Evolutionary conservation across 92 coral and sea anemone genomes (phyloP), one percentile per base, ranked within the genome.

Genomic region (Diadumene lineata): DNA sequence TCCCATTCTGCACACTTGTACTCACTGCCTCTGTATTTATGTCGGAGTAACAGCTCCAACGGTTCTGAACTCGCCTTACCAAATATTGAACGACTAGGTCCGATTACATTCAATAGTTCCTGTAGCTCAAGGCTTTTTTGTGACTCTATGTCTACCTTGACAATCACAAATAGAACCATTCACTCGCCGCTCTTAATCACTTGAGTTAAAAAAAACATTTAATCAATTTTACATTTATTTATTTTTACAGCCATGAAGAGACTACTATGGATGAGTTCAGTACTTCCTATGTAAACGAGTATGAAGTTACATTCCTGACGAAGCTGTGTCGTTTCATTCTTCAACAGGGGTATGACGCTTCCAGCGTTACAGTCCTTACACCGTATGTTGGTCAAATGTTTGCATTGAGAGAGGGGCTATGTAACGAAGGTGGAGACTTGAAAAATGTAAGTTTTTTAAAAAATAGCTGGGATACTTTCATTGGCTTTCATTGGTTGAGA

Each of bases 361-460:
- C 73, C n/a, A 81, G 79, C 50, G 79, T 93, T 1, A 90, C 98
- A n/a, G 82, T 93, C 18, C 66, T 93, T 43, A 93, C 98, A 18
- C 86, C 98, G 24, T 93, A 93, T 62, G 83, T 88, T 0, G 92
- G 96, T 0, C 98, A 93, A 79, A 85, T 87, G 92, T 93, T 85
- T 77, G 67, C 66, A 25, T 79, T 90, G 19, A 78, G 84, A 62
- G 96, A 93, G 29, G 69, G 62, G 26, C 57, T 87, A 23, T 67
- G 56, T 71, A 23, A 65, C 11, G 34, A 34, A 22, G 78, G 85
- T 38, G 85, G 70, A 18, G 84, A 85, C 33, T 55, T 61, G 17
- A 17, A 74, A 6, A 29, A 60, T 31, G 51, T 34, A 72, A 6
- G 64, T 11, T 17, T 4, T 22, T 10, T 1, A 0, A n/a, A 64